Conservation (phyloP, 2,797 vertebrate species). For the Naso thynnoides region DNA sequence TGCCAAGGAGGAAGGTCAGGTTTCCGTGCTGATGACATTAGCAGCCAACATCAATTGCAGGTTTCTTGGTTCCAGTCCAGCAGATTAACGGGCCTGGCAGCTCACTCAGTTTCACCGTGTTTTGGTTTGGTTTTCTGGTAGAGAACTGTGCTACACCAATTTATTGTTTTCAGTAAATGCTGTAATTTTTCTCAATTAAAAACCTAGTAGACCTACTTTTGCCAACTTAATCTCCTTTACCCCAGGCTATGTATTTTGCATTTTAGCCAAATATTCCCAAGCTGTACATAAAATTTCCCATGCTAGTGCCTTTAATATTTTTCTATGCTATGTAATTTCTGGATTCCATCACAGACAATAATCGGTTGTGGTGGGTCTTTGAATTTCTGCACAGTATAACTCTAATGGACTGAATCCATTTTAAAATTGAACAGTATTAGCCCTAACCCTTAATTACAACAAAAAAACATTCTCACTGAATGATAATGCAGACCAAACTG, state of each 20-base stretch:
- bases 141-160: too few relatives aligned
- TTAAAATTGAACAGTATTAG: neutral
- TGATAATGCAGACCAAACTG: neutral
- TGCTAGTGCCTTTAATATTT: neutral
- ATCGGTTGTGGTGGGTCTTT: too few relatives aligned
- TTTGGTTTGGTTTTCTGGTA: neutral
- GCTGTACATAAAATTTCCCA: too few relatives aligned
- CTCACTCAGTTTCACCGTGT: neutral
- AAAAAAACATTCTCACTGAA: neutral
- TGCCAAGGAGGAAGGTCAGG: neutral
- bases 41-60: neutral
- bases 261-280: neutral
- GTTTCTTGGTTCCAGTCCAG: slow-evolving; percentile 12
- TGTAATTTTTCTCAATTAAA: too few relatives aligned
- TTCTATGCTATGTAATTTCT: too few relatives aligned
- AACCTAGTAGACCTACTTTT: too few relatives aligned
- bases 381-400: too few relatives aligned
- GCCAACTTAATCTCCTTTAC: neutral
- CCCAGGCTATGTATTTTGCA: neutral
- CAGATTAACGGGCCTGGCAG: slow-evolving; percentile 14
- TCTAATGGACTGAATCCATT: neutral
- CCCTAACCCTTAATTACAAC: too few relatives aligned
- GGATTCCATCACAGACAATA: too few relatives aligned
- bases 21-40: slow-evolving; percentile 13
- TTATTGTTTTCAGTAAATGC: too few relatives aligned